These are phyloP conservation scores for Synergus umbraculus DNA, from an alignment of 2,888 invertebrate genomes.

Conservation along the genomic window DNA sequence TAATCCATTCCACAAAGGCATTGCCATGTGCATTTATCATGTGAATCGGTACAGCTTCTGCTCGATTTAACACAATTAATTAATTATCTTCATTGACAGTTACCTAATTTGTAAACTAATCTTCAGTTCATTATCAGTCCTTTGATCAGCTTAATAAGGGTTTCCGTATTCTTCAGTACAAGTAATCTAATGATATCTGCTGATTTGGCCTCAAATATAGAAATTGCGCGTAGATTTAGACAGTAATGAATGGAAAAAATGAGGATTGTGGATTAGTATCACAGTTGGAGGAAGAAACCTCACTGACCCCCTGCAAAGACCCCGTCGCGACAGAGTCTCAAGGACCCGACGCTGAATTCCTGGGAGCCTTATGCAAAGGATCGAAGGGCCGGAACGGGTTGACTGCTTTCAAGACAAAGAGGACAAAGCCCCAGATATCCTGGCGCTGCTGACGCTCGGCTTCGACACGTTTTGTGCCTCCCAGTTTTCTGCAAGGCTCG, in stretches of 20 bases:
- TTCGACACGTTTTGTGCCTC: conserved; percentile 43
- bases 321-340: conserved; percentile 17
- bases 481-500: conserved; percentile 52
- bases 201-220: background rate
- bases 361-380: background rate
- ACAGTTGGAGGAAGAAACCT: background rate
- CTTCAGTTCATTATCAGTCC: background rate
- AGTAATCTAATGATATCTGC: no score
- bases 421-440: conserved; percentile 67
- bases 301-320: conserved; percentile 16
- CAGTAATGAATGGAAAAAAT: background rate
- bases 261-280: background rate
- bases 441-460: conserved; percentile 30
- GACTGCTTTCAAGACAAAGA: conserved; percentile 61
- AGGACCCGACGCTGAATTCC: conserved; percentile 7
- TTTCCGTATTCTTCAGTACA: no score
- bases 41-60: background rate
- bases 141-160: background rate
- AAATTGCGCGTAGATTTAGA: background rate
- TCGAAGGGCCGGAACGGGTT: conserved; percentile 35
- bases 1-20: conserved; percentile 13
- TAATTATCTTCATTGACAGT: conserved; percentile 10
- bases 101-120: background rate
- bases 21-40: background rate
- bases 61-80: background rate